A percentile compares a stretch with the other conserved stretches of the same genome.
phyloP scores from a whole-genome alignment of 2,113 vertebrate species.

The Dendrocopos noguchii region DNA sequence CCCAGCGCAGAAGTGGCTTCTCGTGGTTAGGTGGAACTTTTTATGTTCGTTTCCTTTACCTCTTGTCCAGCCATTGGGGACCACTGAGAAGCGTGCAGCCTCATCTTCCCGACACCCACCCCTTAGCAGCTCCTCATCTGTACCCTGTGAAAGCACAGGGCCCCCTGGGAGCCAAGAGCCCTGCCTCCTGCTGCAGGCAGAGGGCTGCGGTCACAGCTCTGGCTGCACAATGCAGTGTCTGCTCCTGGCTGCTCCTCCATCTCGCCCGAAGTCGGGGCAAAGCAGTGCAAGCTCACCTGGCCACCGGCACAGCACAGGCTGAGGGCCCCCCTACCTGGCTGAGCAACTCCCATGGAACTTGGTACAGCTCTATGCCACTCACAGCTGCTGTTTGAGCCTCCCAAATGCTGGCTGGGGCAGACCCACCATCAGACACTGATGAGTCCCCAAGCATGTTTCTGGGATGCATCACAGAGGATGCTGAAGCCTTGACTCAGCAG shows the following conservation, averaged over 20 bases:
- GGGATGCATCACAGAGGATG: background rate
- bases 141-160: background rate
- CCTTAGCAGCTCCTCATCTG: no score
- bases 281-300: background rate
- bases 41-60: no score
- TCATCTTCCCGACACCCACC: no score
- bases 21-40: no score
- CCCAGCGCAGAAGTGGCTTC: no score
- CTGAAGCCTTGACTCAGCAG: background rate
- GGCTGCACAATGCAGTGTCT: rapidly evolving
- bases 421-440: background rate
- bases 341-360: background rate
- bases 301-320: rapidly evolving
- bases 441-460: rapidly evolving
- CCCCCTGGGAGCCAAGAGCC: background rate
- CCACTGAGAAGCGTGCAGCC: no score
- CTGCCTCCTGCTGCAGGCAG: rapidly evolving
- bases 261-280: rapidly evolving
- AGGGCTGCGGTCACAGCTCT: background rate
- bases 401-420: background rate
- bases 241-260: background rate
- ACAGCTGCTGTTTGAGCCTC: background rate
- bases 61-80: no score
- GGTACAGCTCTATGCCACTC: background rate
- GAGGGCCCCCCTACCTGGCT: background rate